Evolutionary conservation across 2,888 invertebrate genomes (phyloP), one percentile per base, ranked within the genome.

Genomic region (Nipponacmea schrenckii): DNA sequence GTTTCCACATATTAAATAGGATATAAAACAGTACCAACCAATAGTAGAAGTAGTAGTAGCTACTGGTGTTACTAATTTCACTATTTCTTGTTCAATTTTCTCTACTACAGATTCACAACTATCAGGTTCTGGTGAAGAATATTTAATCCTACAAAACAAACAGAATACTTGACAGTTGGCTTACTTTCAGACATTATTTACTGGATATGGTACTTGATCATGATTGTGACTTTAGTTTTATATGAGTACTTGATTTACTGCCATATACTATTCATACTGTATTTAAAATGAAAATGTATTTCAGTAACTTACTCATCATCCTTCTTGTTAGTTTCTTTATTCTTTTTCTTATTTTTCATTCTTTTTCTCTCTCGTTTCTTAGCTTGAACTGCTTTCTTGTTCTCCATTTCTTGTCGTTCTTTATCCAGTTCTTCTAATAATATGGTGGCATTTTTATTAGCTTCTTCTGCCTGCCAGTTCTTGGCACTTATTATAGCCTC

Each of bases 391-490:
- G 94, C 94, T 78, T 94, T 93, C 80, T 96, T 94, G 73, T 93
- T 94, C 89, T 98, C 97, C 89, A 96, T 97, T 67, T 96, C 92
- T 63, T 94, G 94, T 76, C 95, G 93, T 90, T 99, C 98, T 90
- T 95, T 93, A 88, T 98, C 98, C 0, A 99, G 91, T 89, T 98
- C 97, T 89, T 98, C 96, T 24, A 99, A 91, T 62, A 99, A 91
- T 84, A 95, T 97, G 71, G 94, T 94, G 0, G 98, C 99, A 90
- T 98, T 97, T 89, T 97, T 96, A 88, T 98, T 97, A 67, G 99
- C 98, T 88, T 98, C 96, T 56, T 96, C 96, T 5, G 98, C 98
- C 90, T 99, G 98, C 14, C 96, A 95, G 88, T 98, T 98, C 90
- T 99, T 99, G 8, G 99, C 99, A 69, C 94, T 94, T 74, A 96